These are phyloP conservation scores for Eretmocerus hayati DNA, from an alignment of 2,888 invertebrate genomes.

Conservation along the genomic window DNA sequence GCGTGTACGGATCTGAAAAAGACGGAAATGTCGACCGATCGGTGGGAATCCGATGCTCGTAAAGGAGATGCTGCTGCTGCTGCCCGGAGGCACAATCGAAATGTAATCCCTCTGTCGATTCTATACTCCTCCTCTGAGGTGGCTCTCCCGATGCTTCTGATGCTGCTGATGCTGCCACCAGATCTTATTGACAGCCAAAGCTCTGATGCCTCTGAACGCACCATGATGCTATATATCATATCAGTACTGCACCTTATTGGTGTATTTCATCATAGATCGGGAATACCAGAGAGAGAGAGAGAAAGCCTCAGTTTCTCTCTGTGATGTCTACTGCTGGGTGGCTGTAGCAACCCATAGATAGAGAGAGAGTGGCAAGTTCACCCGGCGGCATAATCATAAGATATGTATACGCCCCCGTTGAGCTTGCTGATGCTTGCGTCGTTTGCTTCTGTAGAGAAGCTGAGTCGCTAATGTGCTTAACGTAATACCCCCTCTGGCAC, in stretches of 20 bases:
- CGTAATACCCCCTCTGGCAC: conserved; percentile 24
- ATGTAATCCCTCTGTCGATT: conserved; percentile 15
- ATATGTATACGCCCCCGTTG: conserved; percentile 17
- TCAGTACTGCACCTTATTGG: too few species aligned
- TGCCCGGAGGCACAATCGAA: conserved; percentile 6
- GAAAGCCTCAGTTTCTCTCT: too few species aligned
- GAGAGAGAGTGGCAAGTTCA: neutral
- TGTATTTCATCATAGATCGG: too few species aligned
- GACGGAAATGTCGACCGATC: neutral
- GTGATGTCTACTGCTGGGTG: too few species aligned
- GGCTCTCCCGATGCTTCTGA: neutral
- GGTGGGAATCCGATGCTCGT: conserved; percentile 10
- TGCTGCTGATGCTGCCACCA: neutral
- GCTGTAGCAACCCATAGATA: too few species aligned
- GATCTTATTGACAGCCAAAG: neutral
- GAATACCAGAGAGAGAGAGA: too few species aligned
- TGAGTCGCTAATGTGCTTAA: conserved; percentile 30
- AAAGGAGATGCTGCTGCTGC: neutral
- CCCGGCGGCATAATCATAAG: conserved; percentile 5
- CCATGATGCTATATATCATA: too few species aligned
- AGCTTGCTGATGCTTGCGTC: too few species aligned
- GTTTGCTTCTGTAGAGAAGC: conserved; percentile 26
- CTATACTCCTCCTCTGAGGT: too few species aligned
- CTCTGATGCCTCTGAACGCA: too few species aligned
- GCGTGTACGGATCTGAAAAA: conserved; percentile 5